Evolutionary conservation across 2,888 invertebrate genomes (phyloP).

Genomic region (Gasteruption jaculator): DNA sequence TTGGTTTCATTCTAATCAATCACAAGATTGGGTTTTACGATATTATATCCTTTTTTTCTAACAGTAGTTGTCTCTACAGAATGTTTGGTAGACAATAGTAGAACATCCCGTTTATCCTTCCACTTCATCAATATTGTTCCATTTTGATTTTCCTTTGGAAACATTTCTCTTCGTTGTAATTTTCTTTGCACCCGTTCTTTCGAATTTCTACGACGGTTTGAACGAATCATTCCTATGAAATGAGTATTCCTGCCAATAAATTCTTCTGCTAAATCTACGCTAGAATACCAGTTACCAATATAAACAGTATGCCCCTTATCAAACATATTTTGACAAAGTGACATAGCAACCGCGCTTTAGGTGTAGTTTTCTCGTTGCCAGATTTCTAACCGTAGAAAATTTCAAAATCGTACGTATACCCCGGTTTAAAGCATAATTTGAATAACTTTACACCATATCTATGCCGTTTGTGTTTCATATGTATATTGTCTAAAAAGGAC

Average conservation of each 20-base stretch:
- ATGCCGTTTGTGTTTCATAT: too few species aligned
- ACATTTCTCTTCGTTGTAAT: slow-evolving; percentile 27
- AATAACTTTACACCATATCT: slow-evolving; percentile 1
- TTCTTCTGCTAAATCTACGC: slow-evolving; percentile 31
- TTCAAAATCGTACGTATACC: slow-evolving; percentile 7
- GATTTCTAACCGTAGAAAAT: not conserved
- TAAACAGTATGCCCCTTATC: slow-evolving; percentile 27
- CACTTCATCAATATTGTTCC: slow-evolving; percentile 33
- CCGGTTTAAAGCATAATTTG: slow-evolving; percentile 4
- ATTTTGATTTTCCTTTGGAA: slow-evolving; percentile 29
- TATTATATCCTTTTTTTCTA: slow-evolving; percentile 16
- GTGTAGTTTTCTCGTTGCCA: too few species aligned
- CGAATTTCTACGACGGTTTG: slow-evolving; percentile 36
- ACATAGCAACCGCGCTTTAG: too few species aligned
- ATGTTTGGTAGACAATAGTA: slow-evolving; percentile 37
- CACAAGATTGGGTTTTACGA: slow-evolving; percentile 28
- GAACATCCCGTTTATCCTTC: slow-evolving; percentile 31
- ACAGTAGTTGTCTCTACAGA: slow-evolving; percentile 19
- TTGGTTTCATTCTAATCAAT: slow-evolving; percentile 39
- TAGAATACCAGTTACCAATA: slow-evolving; percentile 40
- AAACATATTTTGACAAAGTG: slow-evolving; percentile 17
- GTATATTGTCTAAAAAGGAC: slow-evolving; percentile 7
- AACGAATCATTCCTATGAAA: slow-evolving; percentile 37
- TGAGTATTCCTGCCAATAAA: slow-evolving; percentile 36
- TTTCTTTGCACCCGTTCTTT: slow-evolving; percentile 30